phyloP scores from a whole-genome alignment of 2,113 vertebrate species.

The Tichodroma muraria region DNA sequence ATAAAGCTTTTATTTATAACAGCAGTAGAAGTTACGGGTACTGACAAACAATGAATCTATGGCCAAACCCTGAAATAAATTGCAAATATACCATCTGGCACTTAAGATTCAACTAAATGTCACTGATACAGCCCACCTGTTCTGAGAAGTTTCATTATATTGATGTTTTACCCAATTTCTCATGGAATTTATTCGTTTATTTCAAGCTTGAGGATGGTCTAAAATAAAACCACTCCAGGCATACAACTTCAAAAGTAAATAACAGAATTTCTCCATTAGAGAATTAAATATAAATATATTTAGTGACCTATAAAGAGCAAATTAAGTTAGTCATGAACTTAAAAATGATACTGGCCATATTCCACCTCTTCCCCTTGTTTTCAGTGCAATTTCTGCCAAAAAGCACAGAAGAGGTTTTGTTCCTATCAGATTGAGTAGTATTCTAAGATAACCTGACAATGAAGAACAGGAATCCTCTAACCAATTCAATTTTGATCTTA shows the following conservation, averaged over 20 bases:
- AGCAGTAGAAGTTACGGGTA: background rate
- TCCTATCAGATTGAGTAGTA: background rate
- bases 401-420: background rate
- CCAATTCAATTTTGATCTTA: background rate
- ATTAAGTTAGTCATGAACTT: background rate
- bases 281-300: background rate
- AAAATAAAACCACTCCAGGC: background rate
- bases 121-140: background rate
- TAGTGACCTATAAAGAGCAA: background rate
- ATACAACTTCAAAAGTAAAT: background rate
- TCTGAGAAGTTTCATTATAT: background rate
- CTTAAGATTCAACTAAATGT: background rate
- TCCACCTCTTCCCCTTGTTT: background rate
- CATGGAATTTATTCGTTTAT: background rate
- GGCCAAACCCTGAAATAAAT: background rate
- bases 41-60: background rate
- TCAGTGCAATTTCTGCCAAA: background rate
- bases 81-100: background rate
- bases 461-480: background rate
- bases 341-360: background rate
- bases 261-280: background rate
- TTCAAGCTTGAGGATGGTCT: background rate
- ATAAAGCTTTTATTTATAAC: background rate
- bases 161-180: background rate
- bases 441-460: background rate